Evolutionary conservation across 2,113 vertebrate species (phyloP).

Genomic region (Calyptomena viridis): DNA sequence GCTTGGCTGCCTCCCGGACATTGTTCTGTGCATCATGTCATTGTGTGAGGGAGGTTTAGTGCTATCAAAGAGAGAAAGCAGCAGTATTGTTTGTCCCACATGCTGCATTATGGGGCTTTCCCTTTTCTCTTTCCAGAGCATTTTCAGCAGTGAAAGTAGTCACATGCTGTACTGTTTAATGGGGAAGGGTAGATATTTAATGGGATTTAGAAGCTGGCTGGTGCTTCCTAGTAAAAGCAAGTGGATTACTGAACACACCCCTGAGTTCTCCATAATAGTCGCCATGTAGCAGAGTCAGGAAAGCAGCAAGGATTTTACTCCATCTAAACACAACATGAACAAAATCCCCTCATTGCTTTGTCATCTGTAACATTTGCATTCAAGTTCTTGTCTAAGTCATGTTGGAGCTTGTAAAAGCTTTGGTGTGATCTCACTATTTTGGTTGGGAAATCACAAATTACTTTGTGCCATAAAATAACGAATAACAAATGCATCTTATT

Average conservation of each 20-base stretch:
- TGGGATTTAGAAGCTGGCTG: conserved; percentile 13
- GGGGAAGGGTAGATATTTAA: neutral
- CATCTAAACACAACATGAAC: neutral
- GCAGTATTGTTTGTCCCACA: conserved; percentile 7
- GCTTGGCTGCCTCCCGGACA: conserved; percentile 6
- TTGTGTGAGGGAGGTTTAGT: conserved; percentile 21
- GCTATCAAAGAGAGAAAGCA: conserved; percentile 53
- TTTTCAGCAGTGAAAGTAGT: conserved; percentile 21
- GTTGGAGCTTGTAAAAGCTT: neutral
- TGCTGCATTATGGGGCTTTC: conserved; percentile 18
- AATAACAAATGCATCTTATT: neutral
- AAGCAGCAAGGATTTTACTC: neutral
- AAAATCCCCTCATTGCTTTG: neutral
- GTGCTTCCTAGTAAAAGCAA: neutral
- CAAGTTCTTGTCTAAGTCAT: neutral
- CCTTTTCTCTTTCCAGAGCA: neutral
- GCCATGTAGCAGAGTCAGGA: neutral
- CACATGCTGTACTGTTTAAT: neutral
- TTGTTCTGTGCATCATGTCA: conserved; percentile 33
- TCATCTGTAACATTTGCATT: neutral
- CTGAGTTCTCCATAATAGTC: neutral
- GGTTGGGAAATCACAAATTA: neutral
- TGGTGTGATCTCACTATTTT: neutral
- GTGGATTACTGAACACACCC: neutral
- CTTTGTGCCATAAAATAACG: neutral